These are phyloP conservation scores for Caenorhabditis japonica DNA, from an alignment of 2,888 invertebrate genomes.

Conservation along the genomic window DNA sequence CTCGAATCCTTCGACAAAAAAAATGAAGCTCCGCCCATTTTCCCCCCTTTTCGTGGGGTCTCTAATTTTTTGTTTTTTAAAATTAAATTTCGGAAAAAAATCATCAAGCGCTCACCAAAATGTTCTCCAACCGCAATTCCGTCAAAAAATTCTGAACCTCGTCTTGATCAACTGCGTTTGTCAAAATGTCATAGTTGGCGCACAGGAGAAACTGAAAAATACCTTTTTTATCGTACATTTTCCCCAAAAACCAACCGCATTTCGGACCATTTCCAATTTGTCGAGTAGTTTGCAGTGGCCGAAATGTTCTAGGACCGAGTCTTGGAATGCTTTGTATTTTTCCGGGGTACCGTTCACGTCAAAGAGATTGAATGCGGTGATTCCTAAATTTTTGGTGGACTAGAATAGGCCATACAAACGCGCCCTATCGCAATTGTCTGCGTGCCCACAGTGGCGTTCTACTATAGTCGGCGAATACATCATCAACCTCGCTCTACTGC, in stretches of 20 bases:
- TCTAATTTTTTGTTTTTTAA: no score
- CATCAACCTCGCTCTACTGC: no score
- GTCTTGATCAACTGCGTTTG: conserved; percentile 3
- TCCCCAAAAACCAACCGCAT: conserved; percentile 2
- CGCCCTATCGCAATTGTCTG: no score
- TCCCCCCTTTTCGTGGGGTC: no score
- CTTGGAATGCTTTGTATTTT: background rate
- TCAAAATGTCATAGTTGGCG: background rate
- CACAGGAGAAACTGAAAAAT: conserved; percentile 24
- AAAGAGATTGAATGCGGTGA: conserved; percentile 26
- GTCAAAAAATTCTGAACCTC: conserved; percentile 3
- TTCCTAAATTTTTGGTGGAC: conserved; percentile 4
- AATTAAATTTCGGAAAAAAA: no score
- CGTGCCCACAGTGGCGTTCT: no score
- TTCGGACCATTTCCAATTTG: conserved; percentile 1
- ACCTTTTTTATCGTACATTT: background rate
- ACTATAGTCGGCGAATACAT: no score
- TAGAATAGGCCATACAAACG: no score
- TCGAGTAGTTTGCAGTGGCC: conserved; percentile 1
- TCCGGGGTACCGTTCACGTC: background rate
- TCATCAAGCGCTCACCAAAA: conserved; percentile 13
- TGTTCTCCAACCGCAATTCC: background rate
- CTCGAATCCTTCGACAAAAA: no score
- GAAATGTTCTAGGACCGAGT: conserved; percentile 10
- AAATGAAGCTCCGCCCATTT: no score